Base-by-base conservation (phyloP, 2,113 vertebrate species). In the Myrmecophaga tridactyla region DNA sequence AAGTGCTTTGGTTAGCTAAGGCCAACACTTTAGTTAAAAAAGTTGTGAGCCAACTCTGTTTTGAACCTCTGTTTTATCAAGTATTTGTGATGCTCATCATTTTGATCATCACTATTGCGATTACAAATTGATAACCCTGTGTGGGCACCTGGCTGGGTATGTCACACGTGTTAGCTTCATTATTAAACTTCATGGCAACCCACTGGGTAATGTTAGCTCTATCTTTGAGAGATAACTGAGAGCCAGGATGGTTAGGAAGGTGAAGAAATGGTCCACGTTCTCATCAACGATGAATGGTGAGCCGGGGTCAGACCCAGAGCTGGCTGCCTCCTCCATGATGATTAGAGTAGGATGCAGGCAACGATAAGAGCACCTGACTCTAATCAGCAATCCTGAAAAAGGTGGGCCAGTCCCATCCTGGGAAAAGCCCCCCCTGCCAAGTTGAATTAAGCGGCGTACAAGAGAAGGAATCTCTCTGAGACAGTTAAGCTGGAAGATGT, bases 321-420 rank as follows among this genome's bases (percentile, higher is more conserved):
- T 39, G 34, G 29, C 31, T 27, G 2, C 13, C 4, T 65, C 62
- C n/a, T 58, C 29, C 5, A 12, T 14, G 31, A 15, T 8, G 39
- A 14, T 36, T 1, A 12, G 34, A 56, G 41, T 4, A 18, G 53
- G 36, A 34, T 1, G 21, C 12, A 76, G 72, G 48, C 0, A 1
- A 17, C 72, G 39, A 51, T 63, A 46, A 41, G 48, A 36, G 29
- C 11, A 43, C n/a, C 31, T 0, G 15, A 56, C 48, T 36, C 48
- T 6, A 9, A 18, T 14, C 73, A 14, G 3, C 17, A 10, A 0
- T 23, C 53, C 3, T 3, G 36, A 18, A 4, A 10, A 62, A 36
- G 86, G 13, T 10, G 18, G 21, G 23, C 1, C 23, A 2, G 34
- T 0, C 14, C 23, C 14, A 10, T 10, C 3, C 14, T 4, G 2